Percentiles rank a stretch among this genome's conserved stretches.
phyloP scores from a whole-genome alignment of 2,797 vertebrate genomes.

The Aulostomus chinensis region DNA sequence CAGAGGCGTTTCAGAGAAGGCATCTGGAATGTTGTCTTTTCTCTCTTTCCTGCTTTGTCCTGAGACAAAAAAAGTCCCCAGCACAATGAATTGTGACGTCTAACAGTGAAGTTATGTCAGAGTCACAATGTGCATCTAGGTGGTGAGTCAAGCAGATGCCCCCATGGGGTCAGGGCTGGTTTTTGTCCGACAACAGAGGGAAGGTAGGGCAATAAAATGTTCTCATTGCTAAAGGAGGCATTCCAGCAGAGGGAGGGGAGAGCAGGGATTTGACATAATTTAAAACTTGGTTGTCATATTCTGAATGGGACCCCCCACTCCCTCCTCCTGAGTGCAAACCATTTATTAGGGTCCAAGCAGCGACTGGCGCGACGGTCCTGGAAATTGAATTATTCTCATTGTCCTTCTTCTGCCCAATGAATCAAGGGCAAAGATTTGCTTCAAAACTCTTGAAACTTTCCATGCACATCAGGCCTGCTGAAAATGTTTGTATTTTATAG shows the following conservation, averaged over 20 bases:
- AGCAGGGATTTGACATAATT: conserved; percentile 60
- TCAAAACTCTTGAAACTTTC: too few relatives aligned
- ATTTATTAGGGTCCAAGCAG: conserved; percentile 40
- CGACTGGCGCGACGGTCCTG: too few relatives aligned
- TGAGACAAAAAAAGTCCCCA: conserved; percentile 46
- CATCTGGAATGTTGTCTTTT: conserved; percentile 70
- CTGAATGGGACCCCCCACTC: conserved; percentile 41
- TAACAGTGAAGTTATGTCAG: conserved; percentile 60
- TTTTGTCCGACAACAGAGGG: conserved; percentile 53
- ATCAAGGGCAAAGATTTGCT: too few relatives aligned
- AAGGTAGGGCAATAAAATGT: conserved; percentile 71
- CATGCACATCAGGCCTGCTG: too few relatives aligned
- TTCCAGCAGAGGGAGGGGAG: conserved; percentile 53
- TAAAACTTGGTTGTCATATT: conserved; percentile 66
- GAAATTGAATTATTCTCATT: too few relatives aligned
- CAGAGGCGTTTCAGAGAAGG: conserved; percentile 52
- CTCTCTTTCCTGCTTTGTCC: conserved; percentile 69
- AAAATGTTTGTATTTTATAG: too few relatives aligned
- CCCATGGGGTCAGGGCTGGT: conserved; percentile 55
- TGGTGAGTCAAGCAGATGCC: conserved; percentile 54
- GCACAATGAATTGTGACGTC: conserved; percentile 73
- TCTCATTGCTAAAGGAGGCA: conserved; percentile 40
- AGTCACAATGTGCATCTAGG: conserved; percentile 68
- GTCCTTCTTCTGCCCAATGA: conserved; percentile 2
- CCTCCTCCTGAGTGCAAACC: conserved; percentile 11